Percentiles rank a stretch among this genome's conserved stretches.
These are phyloP conservation scores for Latheticus oryzae DNA, from an alignment of 2,888 invertebrate genomes.

Conservation along the genomic window DNA sequence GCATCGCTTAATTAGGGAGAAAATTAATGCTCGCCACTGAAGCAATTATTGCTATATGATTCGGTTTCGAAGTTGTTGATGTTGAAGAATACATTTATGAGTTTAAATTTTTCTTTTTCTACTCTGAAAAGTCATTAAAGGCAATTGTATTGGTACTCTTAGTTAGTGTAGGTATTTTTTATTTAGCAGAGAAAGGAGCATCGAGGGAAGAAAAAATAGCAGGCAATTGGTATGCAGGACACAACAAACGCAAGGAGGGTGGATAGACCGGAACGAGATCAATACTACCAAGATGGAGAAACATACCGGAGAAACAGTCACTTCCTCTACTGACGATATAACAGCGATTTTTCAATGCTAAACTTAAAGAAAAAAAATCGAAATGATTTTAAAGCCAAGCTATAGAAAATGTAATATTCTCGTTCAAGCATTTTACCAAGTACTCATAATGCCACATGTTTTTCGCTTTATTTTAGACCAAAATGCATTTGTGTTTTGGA, in stretches of 20 bases:
- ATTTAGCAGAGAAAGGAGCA: conserved; percentile 59
- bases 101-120: background rate
- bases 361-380: conserved; percentile 12
- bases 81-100: too few relatives aligned
- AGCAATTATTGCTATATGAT: conserved; percentile 21
- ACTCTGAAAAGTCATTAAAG: conserved; percentile 57
- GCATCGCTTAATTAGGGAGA: conserved; percentile 64
- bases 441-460: too few relatives aligned
- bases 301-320: conserved; percentile 63
- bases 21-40: conserved; percentile 59
- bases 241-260: conserved; percentile 66
- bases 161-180: conserved; percentile 62
- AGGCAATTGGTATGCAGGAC: conserved; percentile 74
- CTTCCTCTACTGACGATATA: conserved; percentile 49
- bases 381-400: too few relatives aligned
- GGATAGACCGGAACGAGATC: conserved; percentile 67
- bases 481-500: too few relatives aligned
- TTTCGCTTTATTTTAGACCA: too few relatives aligned
- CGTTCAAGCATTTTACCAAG: too few relatives aligned
- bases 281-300: conserved; percentile 66
- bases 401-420: too few relatives aligned
- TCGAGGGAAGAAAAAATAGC: conserved; percentile 68
- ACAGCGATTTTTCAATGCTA: conserved; percentile 23
- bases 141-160: conserved; percentile 62
- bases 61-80: conserved; percentile 3